These are phyloP conservation scores for Andricus curvator DNA, from an alignment of 2,888 invertebrate genomes.

Conservation along the genomic window DNA sequence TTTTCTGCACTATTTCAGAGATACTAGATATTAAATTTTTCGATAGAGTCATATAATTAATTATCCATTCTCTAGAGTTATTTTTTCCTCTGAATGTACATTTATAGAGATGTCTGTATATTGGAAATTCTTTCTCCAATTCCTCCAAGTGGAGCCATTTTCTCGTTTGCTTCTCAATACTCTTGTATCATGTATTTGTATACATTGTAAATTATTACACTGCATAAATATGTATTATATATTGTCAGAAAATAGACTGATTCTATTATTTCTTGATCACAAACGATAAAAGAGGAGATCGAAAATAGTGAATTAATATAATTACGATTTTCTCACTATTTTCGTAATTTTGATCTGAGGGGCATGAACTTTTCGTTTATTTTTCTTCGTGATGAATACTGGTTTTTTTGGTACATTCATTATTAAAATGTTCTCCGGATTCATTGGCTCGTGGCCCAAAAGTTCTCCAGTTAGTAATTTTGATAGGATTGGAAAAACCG, in stretches of 20 bases:
- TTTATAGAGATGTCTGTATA: neutral
- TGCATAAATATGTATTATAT: conserved; percentile 54
- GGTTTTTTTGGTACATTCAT: conserved; percentile 65
- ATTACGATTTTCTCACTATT: neutral
- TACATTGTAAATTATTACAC: conserved; percentile 60
- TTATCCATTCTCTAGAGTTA: neutral
- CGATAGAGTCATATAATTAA: neutral
- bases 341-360: conserved; percentile 29
- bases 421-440: conserved; percentile 59
- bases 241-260: conserved; percentile 52
- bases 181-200: conserved; percentile 53
- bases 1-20: neutral
- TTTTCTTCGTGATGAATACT: conserved; percentile 67
- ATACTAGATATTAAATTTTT: neutral
- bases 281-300: neutral
- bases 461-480: conserved; percentile 69
- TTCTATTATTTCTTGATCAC: conserved; percentile 48
- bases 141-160: neutral
- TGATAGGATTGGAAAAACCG: conserved; percentile 58
- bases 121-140: neutral
- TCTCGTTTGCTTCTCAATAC: conserved; percentile 15
- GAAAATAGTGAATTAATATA: neutral
- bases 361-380: conserved; percentile 57
- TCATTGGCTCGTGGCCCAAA: conserved; percentile 59
- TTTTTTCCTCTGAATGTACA: neutral